phyloP scores from a whole-genome alignment of 2,888 invertebrate species.

The Pseudeuparius sepicola region DNA sequence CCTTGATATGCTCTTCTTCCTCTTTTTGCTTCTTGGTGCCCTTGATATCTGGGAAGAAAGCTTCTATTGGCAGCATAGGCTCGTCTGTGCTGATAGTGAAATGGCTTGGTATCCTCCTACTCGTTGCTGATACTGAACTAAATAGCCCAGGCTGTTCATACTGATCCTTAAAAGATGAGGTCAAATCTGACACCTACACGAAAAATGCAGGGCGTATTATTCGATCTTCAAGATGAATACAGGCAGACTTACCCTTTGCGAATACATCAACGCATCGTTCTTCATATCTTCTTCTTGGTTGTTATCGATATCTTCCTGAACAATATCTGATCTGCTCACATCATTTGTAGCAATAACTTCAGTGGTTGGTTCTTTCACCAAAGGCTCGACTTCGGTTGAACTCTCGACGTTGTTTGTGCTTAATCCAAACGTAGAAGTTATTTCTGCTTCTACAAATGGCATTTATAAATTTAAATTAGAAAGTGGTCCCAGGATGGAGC shows the following conservation, averaged over 20 bases:
- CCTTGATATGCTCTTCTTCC: too few relatives aligned
- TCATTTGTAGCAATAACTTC: conserved; percentile 34
- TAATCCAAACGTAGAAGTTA: conserved; percentile 15
- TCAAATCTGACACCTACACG: conserved; percentile 66
- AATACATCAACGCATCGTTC: conserved; percentile 42
- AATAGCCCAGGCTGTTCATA: conserved; percentile 63
- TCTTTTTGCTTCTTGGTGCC: conserved; percentile 24
- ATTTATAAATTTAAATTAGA: too few relatives aligned
- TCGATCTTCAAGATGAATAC: too few relatives aligned
- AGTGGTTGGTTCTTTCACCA: conserved; percentile 36
- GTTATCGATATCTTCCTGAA: conserved; percentile 13
- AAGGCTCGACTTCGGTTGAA: conserved; percentile 24
- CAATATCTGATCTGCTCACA: conserved; percentile 4
- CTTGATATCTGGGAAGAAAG: conserved; percentile 65
- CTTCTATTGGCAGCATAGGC: conserved; percentile 70
- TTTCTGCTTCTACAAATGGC: too few relatives aligned
- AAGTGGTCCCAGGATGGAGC: too few relatives aligned
- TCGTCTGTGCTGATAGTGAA: conserved; percentile 70
- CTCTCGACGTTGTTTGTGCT: conserved; percentile 20
- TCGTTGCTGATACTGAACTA: conserved; percentile 53
- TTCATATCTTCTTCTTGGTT: conserved; percentile 35
- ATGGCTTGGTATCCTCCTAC: conserved; percentile 55
- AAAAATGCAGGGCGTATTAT: too few relatives aligned
- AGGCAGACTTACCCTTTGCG: too few relatives aligned
- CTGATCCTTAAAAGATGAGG: conserved; percentile 61